phyloP scores from a whole-genome alignment of 2,888 invertebrate species.

The Archips crataeganus region DNA sequence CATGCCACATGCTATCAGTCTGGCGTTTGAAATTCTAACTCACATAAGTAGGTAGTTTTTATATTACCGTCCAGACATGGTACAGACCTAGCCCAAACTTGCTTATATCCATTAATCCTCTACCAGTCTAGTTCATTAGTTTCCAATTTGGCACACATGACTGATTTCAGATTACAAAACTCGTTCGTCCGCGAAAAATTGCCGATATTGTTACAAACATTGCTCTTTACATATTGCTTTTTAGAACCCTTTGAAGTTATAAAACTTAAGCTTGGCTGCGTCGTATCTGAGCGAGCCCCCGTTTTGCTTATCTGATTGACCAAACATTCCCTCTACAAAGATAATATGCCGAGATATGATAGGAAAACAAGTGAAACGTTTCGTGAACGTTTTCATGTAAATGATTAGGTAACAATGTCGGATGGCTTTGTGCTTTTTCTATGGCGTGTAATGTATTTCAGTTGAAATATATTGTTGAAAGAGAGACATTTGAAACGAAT shows the following conservation, averaged over 20 bases:
- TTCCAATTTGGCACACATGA: neutral
- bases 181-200: constrained; percentile 12
- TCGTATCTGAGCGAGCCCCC: constrained; percentile 23
- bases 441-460: constrained; percentile 25
- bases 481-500: neutral
- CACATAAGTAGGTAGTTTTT: too few relatives aligned
- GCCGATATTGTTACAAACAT: constrained; percentile 23
- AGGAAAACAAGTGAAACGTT: constrained; percentile 37
- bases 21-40: too few relatives aligned
- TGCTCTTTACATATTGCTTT: constrained; percentile 33
- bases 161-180: constrained; percentile 9
- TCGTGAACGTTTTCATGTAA: constrained; percentile 36
- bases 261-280: constrained; percentile 36
- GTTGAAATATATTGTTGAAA: constrained; percentile 4
- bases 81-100: too few relatives aligned
- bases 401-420: constrained; percentile 29
- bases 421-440: constrained; percentile 23
- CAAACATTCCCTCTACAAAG: constrained; percentile 31
- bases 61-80: too few relatives aligned
- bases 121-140: neutral
- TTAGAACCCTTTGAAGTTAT: constrained; percentile 40
- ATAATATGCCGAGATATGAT: constrained; percentile 35
- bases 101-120: too few relatives aligned
- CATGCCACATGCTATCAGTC: too few relatives aligned
- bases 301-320: constrained; percentile 40